phyloP scores from a whole-genome alignment of 92 coral and sea anemone species.

The Zoanthus sansibaricus region DNA sequence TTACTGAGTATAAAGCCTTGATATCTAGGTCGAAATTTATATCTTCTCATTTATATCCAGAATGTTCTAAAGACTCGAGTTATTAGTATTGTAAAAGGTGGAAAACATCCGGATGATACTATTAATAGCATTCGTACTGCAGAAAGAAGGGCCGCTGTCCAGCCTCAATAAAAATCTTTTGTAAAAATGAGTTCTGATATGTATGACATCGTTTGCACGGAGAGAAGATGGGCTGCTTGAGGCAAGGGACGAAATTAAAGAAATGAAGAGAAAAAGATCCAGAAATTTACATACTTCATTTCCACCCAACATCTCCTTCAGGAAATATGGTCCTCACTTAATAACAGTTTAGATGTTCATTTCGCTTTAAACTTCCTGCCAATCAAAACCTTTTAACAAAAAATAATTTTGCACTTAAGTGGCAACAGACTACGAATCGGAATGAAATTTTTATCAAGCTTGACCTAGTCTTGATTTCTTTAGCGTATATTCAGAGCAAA shows the following conservation, averaged over 20 bases:
- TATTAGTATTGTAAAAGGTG: background rate
- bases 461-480: background rate
- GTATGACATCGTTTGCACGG: background rate
- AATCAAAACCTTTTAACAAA: background rate
- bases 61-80: background rate
- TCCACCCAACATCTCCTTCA: background rate
- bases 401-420: background rate
- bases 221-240: background rate
- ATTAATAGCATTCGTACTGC: background rate
- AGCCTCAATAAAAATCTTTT: background rate
- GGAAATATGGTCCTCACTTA: background rate
- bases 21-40: background rate
- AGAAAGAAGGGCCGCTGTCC: background rate
- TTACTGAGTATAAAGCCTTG: background rate
- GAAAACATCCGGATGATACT: background rate
- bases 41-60: background rate
- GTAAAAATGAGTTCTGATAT: background rate
- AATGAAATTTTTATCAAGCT: background rate
- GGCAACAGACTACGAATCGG: background rate
- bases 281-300: conserved; percentile 9
- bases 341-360: background rate
- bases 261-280: background rate
- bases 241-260: background rate
- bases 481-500: background rate
- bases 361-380: background rate